These are phyloP conservation scores for Tangara arthus DNA, from an alignment of 2,797 vertebrate species.

Conservation along the genomic window DNA sequence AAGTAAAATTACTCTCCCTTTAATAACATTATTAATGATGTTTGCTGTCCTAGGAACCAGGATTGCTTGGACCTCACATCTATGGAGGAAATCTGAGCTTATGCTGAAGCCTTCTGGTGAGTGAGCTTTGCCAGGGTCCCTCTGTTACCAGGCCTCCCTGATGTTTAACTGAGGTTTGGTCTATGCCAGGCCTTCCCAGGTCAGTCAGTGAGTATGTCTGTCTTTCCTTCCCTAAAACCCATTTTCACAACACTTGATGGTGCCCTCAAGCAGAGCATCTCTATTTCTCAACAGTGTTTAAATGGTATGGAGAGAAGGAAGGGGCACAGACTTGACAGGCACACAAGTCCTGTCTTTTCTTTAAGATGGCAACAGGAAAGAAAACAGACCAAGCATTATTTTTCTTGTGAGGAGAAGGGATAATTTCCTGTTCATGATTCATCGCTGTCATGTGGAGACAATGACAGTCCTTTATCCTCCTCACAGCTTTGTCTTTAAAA, in stretches of 20 bases:
- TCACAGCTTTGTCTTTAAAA: background rate
- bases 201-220: background rate
- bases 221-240: background rate
- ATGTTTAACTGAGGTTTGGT: background rate
- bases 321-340: background rate
- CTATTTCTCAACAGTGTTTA: background rate
- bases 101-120: background rate
- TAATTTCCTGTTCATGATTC: conserved; percentile 33
- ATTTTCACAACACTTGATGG: background rate
- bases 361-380: background rate
- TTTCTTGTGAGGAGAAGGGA: background rate
- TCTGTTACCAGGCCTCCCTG: background rate
- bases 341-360: background rate
- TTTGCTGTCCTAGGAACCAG: background rate
- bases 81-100: background rate
- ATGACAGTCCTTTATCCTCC: background rate
- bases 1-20: conserved; percentile 30
- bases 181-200: background rate
- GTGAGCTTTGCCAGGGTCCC: background rate
- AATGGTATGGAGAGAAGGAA: background rate
- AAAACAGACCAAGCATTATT: background rate
- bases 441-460: background rate
- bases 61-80: background rate
- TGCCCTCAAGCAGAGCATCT: background rate
- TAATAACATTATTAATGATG: background rate